Conservation (phyloP, 2,888 invertebrate genomes). For the Ichneumoninae sp. region DNA sequence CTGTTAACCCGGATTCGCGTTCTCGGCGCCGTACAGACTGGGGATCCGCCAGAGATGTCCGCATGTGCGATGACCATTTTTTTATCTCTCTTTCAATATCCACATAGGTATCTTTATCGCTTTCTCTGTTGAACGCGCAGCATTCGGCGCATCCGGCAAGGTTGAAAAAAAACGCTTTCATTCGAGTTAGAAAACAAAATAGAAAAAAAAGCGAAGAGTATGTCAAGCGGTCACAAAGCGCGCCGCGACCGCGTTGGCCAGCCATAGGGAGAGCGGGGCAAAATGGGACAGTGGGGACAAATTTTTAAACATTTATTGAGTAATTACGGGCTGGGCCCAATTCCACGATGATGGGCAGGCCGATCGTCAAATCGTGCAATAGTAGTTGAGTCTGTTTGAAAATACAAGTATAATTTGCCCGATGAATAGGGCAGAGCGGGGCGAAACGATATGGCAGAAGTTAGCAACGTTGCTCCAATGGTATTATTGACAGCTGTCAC, state of each 20-base stretch:
- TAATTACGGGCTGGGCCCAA: no score
- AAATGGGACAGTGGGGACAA: no score
- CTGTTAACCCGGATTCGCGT: slow-evolving; percentile 49
- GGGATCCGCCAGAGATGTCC: slow-evolving; percentile 7
- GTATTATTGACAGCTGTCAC: no score
- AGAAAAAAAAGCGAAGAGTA: slow-evolving; percentile 1
- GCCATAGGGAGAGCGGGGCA: background rate
- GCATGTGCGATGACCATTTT: slow-evolving; percentile 7
- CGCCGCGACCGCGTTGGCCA: slow-evolving; percentile 17
- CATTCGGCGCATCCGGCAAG: slow-evolving; percentile 28
- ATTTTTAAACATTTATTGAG: no score
- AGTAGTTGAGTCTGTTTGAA: no score
- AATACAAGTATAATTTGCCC: no score
- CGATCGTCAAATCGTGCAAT: no score
- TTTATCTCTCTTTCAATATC: slow-evolving; percentile 21
- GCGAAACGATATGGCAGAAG: no score
- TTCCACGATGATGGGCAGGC: no score
- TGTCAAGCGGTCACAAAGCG: slow-evolving; percentile 49
- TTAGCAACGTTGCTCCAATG: no score
- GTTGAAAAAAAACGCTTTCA: slow-evolving; percentile 32
- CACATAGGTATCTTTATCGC: background rate
- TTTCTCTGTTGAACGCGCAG: background rate
- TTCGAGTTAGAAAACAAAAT: slow-evolving; percentile 37
- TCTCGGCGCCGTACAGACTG: slow-evolving; percentile 23
- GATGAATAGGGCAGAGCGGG: no score